These are phyloP conservation scores for Trichonephila clavata DNA, from an alignment of 1,140 invertebrate species.

Conservation along the genomic window DNA sequence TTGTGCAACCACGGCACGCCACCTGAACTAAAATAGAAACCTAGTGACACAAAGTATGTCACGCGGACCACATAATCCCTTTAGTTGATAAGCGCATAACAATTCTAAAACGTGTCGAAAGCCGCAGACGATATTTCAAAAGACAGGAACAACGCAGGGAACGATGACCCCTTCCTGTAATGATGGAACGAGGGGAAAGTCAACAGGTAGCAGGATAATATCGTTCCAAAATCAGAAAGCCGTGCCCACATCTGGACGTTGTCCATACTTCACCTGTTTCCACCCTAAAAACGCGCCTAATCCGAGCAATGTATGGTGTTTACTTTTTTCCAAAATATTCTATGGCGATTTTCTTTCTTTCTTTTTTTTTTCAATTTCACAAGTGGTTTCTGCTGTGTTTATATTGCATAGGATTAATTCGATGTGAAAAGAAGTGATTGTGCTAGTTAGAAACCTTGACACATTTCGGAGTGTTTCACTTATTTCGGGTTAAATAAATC, in stretches of 20 bases:
- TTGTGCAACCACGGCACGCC: background rate
- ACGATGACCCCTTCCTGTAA: background rate
- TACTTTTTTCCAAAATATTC: background rate
- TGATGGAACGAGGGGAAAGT: background rate
- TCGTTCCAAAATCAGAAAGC: background rate
- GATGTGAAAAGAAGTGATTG: background rate
- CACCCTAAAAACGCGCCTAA: background rate
- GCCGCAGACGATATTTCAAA: constrained; percentile 24
- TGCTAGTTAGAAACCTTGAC: background rate
- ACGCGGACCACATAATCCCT: background rate
- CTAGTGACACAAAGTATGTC: background rate
- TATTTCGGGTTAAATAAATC: too few species aligned
- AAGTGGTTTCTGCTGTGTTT: background rate
- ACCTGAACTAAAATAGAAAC: constrained; percentile 5
- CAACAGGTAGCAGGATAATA: background rate
- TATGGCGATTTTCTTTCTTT: background rate
- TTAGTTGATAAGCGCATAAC: background rate
- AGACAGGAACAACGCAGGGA: constrained; percentile 7
- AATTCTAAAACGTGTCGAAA: constrained; percentile 1
- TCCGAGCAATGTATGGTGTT: background rate
- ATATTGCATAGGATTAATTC: background rate
- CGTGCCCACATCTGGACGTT: background rate
- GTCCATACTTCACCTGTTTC: constrained; percentile 21
- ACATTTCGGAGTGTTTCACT: background rate
- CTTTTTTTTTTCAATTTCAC: background rate